Conservation (phyloP, 2,888 invertebrate species). For the Chrysolina oricalcia region DNA sequence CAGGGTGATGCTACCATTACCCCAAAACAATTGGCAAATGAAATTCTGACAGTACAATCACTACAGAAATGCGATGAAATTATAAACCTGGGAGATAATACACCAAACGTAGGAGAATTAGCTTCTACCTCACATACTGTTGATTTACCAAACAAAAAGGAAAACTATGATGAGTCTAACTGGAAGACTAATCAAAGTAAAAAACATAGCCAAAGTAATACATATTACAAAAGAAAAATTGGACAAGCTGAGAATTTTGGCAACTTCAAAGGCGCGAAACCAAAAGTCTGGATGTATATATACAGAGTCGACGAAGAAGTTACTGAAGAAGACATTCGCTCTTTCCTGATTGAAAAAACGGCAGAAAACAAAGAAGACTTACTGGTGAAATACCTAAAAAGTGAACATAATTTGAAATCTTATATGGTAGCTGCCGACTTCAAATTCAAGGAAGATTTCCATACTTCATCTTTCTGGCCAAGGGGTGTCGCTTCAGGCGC, state of each 20-base stretch:
- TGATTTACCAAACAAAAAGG: too few species aligned
- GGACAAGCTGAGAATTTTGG: background rate
- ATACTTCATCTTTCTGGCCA: constrained; percentile 16
- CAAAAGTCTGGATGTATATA: constrained; percentile 14
- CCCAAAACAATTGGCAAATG: too few species aligned
- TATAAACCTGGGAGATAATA: too few species aligned
- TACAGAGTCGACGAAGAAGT: constrained; percentile 16
- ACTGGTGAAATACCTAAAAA: constrained; percentile 5
- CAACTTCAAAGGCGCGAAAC: constrained; percentile 6
- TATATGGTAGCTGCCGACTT: constrained; percentile 19
- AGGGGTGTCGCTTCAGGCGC: background rate
- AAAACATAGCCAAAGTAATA: too few species aligned
- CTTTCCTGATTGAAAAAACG: constrained; percentile 11
- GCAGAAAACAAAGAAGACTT: constrained; percentile 5
- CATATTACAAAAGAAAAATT: background rate
- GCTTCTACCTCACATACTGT: too few species aligned
- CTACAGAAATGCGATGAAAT: too few species aligned
- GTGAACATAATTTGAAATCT: constrained; percentile 10
- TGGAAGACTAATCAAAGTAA: too few species aligned
- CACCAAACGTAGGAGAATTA: too few species aligned
- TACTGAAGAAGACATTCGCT: constrained; percentile 16
- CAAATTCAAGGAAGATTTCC: constrained; percentile 10
- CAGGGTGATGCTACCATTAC: too few species aligned
- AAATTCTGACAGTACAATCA: too few species aligned
- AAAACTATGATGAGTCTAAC: too few species aligned